Base-by-base conservation (phyloP, 2,888 invertebrate genomes). In the Polietes domitor region DNA sequence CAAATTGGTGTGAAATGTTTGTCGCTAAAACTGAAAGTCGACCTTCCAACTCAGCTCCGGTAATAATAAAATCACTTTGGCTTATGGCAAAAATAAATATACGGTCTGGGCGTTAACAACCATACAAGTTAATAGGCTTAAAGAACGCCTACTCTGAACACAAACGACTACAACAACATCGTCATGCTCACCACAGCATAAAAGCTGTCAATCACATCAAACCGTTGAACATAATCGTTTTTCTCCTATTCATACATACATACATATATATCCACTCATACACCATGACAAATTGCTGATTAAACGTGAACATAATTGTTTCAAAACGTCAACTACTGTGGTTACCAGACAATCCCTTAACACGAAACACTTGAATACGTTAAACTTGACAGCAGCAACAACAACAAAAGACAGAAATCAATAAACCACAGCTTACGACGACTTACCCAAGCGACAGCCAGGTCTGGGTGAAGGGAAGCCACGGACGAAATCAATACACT, bases 401-500 rank as follows among this genome's bases (percentile, higher is more conserved):
- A 15, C 26, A 55, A 3, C n/a, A 63, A 37, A 47, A 21, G 9
- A 6, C 21, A 26, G 17, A 43, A 47, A 70, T 58, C 15, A 58
- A 58, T 53, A 53, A 21, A 21, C 19, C 9, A 26, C 26, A 1
- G 1, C 12, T 21, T 50, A 63, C 68, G 21, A 32, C 72, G 12
- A 89, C 93, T 93, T 92, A 96, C 95, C 97, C 88, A 98, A 94
- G 90, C 96, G 94, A 92, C 98, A 98, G 87, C 97, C 97, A 71
- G 97, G 97, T 88, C 97, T 93, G 10, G 96, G 96, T 1, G 96
- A 97, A 15, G 98, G 97, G 92, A 97, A 97, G 53, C 96, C 97
- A 88, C 98, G 93, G 12, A 98, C 97, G 89, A 98, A 97, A 92
- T 98, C 96, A 90, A 97, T 96, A 91, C 98, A 98, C 90, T 95